Conservation (phyloP, 2,888 invertebrate species). For the Parascotia fuliginaria region DNA sequence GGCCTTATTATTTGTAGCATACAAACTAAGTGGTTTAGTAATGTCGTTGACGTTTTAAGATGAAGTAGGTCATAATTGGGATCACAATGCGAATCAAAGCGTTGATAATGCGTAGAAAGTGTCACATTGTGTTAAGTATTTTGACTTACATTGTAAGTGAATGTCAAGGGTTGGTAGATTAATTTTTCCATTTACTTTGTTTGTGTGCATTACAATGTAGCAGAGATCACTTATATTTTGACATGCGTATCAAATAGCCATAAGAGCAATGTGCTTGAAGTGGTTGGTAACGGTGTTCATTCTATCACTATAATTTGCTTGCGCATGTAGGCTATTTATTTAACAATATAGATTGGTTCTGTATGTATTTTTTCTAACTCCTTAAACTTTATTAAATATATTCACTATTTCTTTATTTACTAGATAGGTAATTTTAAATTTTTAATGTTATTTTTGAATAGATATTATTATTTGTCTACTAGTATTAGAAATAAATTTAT, state of each 20-base stretch:
- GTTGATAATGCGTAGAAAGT: conserved; percentile 58
- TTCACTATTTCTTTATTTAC: too few species aligned
- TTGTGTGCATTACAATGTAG: conserved; percentile 26
- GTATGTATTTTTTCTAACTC: too few species aligned
- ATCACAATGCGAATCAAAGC: conserved; percentile 57
- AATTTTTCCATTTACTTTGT: conserved; percentile 21
- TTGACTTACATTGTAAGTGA: conserved; percentile 52
- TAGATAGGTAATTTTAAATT: too few species aligned
- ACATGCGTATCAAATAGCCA: conserved; percentile 47
- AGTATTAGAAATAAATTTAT: too few species aligned
- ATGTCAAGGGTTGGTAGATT: conserved; percentile 42
- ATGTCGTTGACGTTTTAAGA: conserved; percentile 46
- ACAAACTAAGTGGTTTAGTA: conserved; percentile 12
- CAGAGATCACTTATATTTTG: conserved; percentile 41
- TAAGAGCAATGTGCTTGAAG: conserved; percentile 33
- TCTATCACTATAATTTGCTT: conserved; percentile 25
- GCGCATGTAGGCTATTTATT: conserved; percentile 25
- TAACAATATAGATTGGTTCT: background rate
- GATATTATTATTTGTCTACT: too few species aligned
- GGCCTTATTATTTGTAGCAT: conserved; percentile 18
- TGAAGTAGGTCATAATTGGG: conserved; percentile 64
- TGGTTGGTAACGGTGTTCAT: conserved; percentile 30
- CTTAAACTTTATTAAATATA: too few species aligned
- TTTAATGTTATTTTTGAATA: too few species aligned
- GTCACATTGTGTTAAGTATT: conserved; percentile 53